Evolutionary conservation across 2,888 invertebrate genomes (phyloP).

Genomic region (Embidobia sp.): DNA sequence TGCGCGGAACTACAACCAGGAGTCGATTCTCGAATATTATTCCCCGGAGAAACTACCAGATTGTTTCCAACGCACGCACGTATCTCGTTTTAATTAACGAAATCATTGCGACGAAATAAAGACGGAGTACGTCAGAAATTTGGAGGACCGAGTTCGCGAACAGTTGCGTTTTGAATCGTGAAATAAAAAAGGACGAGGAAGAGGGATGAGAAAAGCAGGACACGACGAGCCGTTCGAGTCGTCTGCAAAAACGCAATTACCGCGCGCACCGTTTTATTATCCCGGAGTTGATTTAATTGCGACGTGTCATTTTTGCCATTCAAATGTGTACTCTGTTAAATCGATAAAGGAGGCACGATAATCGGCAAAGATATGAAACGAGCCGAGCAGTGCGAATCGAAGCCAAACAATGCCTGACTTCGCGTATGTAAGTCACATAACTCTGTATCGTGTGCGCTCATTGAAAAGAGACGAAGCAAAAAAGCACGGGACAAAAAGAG

Average conservation of each 20-base stretch:
- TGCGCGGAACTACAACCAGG: no score
- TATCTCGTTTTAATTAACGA: no score
- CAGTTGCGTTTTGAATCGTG: neutral
- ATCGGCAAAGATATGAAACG: constrained; percentile 58
- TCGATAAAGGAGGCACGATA: constrained; percentile 58
- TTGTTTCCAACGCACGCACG: no score
- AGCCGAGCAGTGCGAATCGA: constrained; percentile 40
- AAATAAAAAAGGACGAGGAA: neutral
- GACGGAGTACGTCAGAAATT: no score
- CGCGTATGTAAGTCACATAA: constrained; percentile 55
- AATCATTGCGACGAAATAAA: no score
- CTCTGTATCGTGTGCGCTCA: constrained; percentile 48
- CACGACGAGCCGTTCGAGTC: no score
- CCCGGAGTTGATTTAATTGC: constrained; percentile 45
- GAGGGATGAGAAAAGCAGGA: constrained; percentile 3
- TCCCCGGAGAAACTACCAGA: no score
- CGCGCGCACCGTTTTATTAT: constrained; percentile 32
- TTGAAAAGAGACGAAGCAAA: constrained; percentile 23
- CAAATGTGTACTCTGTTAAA: constrained; percentile 61
- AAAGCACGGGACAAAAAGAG: constrained; percentile 17
- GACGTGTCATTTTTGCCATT: constrained; percentile 46
- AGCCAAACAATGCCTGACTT: constrained; percentile 56
- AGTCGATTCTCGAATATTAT: no score
- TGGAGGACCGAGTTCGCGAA: neutral
- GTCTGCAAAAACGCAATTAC: constrained; percentile 45